Conservation (phyloP, 2,888 invertebrate species). For the Bruchidius siliquastri region DNA sequence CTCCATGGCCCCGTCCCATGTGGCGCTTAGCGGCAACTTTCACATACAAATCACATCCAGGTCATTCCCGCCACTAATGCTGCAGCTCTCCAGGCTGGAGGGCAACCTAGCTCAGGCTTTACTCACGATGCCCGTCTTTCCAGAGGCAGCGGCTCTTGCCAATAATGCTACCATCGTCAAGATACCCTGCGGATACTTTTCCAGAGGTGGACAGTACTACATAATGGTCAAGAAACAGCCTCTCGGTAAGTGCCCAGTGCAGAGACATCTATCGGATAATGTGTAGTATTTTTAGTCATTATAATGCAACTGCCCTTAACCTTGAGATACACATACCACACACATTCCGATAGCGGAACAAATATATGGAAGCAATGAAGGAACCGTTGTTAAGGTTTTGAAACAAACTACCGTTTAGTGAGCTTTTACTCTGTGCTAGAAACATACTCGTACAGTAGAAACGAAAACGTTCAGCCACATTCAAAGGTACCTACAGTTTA, state of each 20-base stretch:
- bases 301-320: background rate
- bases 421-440: too few relatives aligned
- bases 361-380: too few relatives aligned
- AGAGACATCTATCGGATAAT: too few relatives aligned
- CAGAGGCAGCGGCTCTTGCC: conserved; percentile 41
- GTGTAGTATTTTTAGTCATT: conserved; percentile 1
- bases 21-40: conserved; percentile 75
- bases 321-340: too few relatives aligned
- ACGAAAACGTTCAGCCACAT: too few relatives aligned
- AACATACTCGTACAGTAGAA: too few relatives aligned
- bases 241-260: conserved; percentile 22
- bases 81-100: conserved; percentile 49
- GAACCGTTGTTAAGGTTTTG: too few relatives aligned
- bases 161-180: conserved; percentile 42
- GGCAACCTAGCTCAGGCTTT: conserved; percentile 40
- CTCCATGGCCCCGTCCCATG: conserved; percentile 64
- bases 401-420: too few relatives aligned
- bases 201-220: conserved; percentile 64
- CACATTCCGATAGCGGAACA: too few relatives aligned
- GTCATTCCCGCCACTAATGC: conserved; percentile 42
- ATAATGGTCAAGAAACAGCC: conserved; percentile 48
- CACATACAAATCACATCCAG: conserved; percentile 60
- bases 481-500: too few relatives aligned
- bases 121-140: conserved; percentile 42
- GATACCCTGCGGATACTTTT: conserved; percentile 67